These are phyloP conservation scores for Bombyx huttoni DNA, from an alignment of 2,888 invertebrate genomes.

Conservation along the genomic window DNA sequence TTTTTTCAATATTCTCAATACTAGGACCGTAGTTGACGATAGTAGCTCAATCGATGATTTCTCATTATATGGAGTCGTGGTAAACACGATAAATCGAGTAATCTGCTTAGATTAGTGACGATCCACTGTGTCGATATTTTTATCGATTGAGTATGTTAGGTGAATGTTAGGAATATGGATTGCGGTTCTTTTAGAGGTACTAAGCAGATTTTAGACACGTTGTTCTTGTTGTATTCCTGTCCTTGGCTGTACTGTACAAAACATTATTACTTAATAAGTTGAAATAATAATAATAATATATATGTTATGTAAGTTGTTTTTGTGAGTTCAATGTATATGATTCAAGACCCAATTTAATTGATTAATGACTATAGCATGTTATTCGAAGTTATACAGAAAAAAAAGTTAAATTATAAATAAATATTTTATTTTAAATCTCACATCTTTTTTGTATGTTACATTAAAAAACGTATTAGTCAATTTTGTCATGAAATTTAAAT, in stretches of 20 bases:
- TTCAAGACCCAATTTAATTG: too few species aligned
- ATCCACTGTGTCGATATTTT: conserved; percentile 4
- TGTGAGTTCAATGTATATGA: too few species aligned
- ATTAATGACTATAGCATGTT: too few species aligned
- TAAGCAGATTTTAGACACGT: conserved; percentile 16
- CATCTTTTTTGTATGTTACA: too few species aligned
- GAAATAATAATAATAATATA: not conserved
- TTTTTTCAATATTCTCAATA: not conserved
- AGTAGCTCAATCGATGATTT: too few species aligned
- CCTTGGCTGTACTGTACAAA: not conserved
- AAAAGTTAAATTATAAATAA: too few species aligned
- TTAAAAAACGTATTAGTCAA: too few species aligned
- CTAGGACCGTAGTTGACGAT: not conserved
- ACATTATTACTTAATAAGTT: not conserved
- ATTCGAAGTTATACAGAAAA: too few species aligned
- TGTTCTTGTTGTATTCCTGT: not conserved
- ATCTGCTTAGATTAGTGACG: not conserved
- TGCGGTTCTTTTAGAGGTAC: conserved; percentile 28
- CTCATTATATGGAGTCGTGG: not conserved
- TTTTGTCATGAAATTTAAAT: too few species aligned
- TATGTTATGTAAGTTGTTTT: too few species aligned
- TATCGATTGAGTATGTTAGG: conserved; percentile 3
- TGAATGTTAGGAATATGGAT: conserved; percentile 4
- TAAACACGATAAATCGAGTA: not conserved
- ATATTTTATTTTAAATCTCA: too few species aligned